phyloP scores from a whole-genome alignment of 2,888 invertebrate species.

The Amorpha juglandis region DNA sequence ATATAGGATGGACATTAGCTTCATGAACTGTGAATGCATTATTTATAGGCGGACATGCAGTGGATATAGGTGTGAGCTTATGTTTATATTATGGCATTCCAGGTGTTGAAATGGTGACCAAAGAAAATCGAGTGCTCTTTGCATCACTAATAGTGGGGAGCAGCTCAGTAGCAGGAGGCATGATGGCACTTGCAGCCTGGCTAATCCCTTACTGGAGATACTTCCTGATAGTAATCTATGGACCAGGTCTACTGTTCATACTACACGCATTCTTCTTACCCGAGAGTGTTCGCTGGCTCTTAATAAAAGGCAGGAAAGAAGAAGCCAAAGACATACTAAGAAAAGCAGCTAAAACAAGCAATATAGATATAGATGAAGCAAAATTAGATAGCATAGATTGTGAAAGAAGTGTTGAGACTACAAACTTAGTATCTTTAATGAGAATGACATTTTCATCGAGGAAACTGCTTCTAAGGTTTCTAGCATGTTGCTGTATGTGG shows the following conservation, averaged over 20 bases:
- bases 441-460: slow-evolving; percentile 47
- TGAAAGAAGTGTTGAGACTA: slow-evolving; percentile 36
- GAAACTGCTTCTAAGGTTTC: slow-evolving; percentile 51
- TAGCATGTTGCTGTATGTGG: slow-evolving; percentile 61
- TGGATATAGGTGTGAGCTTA: too few species aligned
- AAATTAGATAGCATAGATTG: slow-evolving; percentile 49
- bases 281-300: slow-evolving; percentile 89
- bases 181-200: slow-evolving; percentile 39
- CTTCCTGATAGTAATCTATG: slow-evolving; percentile 86
- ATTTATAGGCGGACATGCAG: too few species aligned
- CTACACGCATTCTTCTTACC: slow-evolving; percentile 86
- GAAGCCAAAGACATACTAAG: slow-evolving; percentile 85
- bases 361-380: slow-evolving; percentile 51
- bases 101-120: slow-evolving; percentile 59
- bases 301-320: slow-evolving; percentile 86
- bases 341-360: slow-evolving; percentile 80
- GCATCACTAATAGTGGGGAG: slow-evolving; percentile 38
- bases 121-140: slow-evolving; percentile 42
- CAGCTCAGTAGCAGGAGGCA: slow-evolving; percentile 36
- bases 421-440: slow-evolving; percentile 29
- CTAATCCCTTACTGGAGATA: slow-evolving; percentile 86
- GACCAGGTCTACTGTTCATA: slow-evolving; percentile 86
- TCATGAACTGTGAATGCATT: too few species aligned
- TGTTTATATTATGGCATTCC: too few species aligned
- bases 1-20: too few species aligned